Evolutionary conservation across 2,113 vertebrate genomes (phyloP), one percentile per base, ranked within the genome.

Genomic region (Apus apus): DNA sequence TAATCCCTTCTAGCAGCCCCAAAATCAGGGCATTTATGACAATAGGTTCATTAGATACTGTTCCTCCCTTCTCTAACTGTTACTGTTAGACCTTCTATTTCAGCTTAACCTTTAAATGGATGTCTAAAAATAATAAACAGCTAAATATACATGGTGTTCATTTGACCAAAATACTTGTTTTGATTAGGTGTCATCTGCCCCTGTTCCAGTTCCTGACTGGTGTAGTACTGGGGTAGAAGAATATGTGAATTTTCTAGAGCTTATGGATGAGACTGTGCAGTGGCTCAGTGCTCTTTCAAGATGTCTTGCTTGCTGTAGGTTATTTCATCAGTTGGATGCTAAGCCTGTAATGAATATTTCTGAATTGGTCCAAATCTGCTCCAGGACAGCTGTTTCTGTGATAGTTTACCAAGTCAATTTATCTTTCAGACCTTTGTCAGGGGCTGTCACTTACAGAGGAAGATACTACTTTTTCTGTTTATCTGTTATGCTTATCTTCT

Each of bases 281-380:
- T 88, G 82, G 66, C 87, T 94, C 77, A 34, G 77, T 58, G 78
- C 68, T 89, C 54, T 13, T 70, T 91, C 86, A 93, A 72, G 87
- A 75, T 91, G 84, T 86, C 71, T 93, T 17, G 16, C 82, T 85
- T 91, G 93, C 94, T 96, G 82, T 27, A 70, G 90, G 72, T 95
- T 87, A 32, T 85, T 94, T 60, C 32, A 34, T 72, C 88, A 60
- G 36, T n/a, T 73, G 79, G 62, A 45, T 65, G 45, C 64, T 86
- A 89, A 93, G 93, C 93, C 78, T 97, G 89, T 95, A 91, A 74
- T 87, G 70, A 87, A 71, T 90, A 56, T 62, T 95, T 95, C 85
- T 94, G 95, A 92, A 94, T 53, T 91, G 73, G 77, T 32, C 86
- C 94, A 93, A 92, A 95, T 97, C 95, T 97, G 95, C 93, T 94